Conservation (phyloP, 2,888 invertebrate species). For the Pycnomerus fuliginosus region DNA sequence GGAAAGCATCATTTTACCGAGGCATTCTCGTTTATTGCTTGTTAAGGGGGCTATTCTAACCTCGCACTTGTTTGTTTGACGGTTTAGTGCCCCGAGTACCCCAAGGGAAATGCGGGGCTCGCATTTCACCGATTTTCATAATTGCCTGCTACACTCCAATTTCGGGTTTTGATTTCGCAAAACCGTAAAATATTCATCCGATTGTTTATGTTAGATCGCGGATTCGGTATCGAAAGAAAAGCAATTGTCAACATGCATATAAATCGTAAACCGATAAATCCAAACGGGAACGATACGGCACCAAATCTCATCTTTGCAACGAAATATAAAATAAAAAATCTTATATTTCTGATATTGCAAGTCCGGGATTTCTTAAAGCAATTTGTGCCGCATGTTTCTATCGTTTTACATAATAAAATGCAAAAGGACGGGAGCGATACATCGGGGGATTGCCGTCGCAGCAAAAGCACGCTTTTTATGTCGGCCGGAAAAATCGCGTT, state of each 20-base stretch:
- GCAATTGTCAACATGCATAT: slow-evolving; percentile 27
- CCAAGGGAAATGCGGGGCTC: slow-evolving; percentile 27
- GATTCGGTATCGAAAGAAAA: slow-evolving; percentile 17
- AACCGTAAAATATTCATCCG: too few species aligned
- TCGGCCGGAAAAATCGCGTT: too few species aligned
- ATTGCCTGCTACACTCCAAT: slow-evolving; percentile 10
- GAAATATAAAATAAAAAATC: slow-evolving; percentile 21
- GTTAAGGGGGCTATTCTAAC: slow-evolving; percentile 45
- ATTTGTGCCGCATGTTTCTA: slow-evolving; percentile 23
- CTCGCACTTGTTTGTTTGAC: slow-evolving; percentile 41
- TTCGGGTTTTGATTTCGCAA: too few species aligned
- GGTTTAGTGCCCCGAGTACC: slow-evolving; percentile 31
- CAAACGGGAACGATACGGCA: slow-evolving; percentile 19
- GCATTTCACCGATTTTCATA: slow-evolving; percentile 36
- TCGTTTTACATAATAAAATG: slow-evolving; percentile 19
- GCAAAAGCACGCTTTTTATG: too few species aligned
- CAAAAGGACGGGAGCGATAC: slow-evolving; percentile 10
- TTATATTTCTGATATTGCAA: slow-evolving; percentile 23
- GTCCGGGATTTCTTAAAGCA: slow-evolving; percentile 22
- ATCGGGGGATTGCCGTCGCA: slow-evolving; percentile 11
- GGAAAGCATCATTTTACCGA: slow-evolving; percentile 44
- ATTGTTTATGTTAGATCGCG: too few species aligned
- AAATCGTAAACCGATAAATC: slow-evolving; percentile 26
- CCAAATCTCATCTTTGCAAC: slow-evolving; percentile 20
- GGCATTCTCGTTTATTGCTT: slow-evolving; percentile 46